Evolutionary conservation across 2,113 vertebrate genomes (phyloP).

Genomic region (Zosterops japonicus): DNA sequence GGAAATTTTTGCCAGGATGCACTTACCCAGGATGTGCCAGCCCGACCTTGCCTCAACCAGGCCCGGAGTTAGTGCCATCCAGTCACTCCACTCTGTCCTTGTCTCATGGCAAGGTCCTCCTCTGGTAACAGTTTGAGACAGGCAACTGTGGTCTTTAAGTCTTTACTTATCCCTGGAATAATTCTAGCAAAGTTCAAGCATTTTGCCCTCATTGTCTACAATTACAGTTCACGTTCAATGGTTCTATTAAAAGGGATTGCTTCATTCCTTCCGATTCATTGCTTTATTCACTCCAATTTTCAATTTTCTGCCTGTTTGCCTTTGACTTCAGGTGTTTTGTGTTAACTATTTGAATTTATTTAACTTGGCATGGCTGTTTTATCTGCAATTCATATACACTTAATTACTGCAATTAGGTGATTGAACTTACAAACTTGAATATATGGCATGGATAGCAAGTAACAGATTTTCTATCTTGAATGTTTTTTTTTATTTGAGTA

Average conservation of each 20-base stretch:
- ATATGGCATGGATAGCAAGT: not conserved
- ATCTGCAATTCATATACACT: not conserved
- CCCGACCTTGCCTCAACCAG: not conserved
- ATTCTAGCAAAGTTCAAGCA: not conserved
- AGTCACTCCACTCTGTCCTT: not conserved
- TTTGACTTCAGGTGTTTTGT: not conserved
- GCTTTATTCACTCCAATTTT: not conserved
- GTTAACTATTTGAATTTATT: not conserved
- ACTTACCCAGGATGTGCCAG: not conserved
- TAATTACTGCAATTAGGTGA: not conserved
- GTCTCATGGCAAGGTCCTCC: not conserved
- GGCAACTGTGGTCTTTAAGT: not conserved
- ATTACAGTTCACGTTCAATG: not conserved
- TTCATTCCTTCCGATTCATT: not conserved
- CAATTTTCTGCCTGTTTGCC: not conserved
- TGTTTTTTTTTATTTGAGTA: not conserved
- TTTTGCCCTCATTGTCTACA: not conserved
- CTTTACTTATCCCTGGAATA: not conserved
- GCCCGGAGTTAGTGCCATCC: no score
- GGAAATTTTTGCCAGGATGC: not conserved
- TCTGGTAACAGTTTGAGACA: not conserved
- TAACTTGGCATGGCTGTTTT: not conserved
- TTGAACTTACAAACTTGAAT: not conserved
- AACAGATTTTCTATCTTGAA: not conserved
- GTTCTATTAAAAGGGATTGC: not conserved